phyloP scores from a whole-genome alignment of 2,113 vertebrate genomes.

The Origma solitaria region DNA sequence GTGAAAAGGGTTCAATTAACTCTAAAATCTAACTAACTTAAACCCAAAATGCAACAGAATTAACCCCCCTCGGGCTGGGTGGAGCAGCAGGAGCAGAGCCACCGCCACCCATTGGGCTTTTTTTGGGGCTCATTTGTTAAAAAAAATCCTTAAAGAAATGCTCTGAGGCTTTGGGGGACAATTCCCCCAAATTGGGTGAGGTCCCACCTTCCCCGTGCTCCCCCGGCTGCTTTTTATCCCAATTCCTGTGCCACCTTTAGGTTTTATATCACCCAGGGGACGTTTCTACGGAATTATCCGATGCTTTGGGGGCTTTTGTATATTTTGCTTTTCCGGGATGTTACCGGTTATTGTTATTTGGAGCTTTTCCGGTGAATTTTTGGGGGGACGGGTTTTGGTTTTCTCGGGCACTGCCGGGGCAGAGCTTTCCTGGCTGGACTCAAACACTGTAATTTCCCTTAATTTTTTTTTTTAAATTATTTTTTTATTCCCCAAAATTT shows the following conservation, averaged over 20 bases:
- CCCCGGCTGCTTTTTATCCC: not conserved
- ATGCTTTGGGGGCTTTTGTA: not conserved
- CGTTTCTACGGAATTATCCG: not conserved
- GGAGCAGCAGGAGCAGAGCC: not conserved
- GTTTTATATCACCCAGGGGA: not conserved
- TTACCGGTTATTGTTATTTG: not conserved
- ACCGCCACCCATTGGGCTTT: accelerated
- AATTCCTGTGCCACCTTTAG: too few relatives aligned
- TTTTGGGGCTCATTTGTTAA: not conserved
- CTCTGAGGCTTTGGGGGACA: not conserved
- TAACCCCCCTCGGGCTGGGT: accelerated
- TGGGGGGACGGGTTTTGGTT: not conserved
- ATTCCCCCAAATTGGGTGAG: not conserved
- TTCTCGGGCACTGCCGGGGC: accelerated
- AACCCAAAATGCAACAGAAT: not conserved
- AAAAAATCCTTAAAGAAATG: accelerated
- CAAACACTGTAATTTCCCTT: not conserved
- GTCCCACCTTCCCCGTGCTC: not conserved
- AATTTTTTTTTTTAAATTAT: not conserved
- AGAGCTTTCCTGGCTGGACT: not conserved
- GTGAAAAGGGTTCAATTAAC: not conserved
- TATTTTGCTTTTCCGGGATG: not conserved
- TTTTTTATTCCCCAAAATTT: not conserved
- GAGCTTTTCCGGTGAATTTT: not conserved
- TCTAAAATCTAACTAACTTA: not conserved